A percentile compares a stretch with the other conserved stretches of the same genome.
Evolutionary conservation across 92 coral and sea anemone genomes (phyloP).

Genomic region (Blastomussa wellsi): DNA sequence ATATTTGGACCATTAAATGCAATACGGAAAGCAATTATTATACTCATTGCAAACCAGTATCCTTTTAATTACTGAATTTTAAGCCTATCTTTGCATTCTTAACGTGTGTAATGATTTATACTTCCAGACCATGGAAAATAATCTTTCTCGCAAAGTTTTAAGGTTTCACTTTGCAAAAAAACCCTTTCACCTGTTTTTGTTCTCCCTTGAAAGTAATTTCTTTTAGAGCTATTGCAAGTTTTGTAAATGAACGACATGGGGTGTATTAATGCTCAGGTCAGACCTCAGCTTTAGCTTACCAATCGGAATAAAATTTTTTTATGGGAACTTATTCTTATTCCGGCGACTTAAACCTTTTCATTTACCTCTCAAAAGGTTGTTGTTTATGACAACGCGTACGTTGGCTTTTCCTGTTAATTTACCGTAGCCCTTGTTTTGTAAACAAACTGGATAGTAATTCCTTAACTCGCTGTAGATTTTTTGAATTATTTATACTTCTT

Average conservation of each 20-base stretch:
- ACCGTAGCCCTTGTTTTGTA: not conserved
- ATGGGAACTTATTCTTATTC: not conserved
- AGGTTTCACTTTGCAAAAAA: not conserved
- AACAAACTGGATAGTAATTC: not conserved
- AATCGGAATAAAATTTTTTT: not conserved
- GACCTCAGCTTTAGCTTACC: not conserved
- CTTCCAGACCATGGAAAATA: not conserved
- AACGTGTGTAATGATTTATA: not conserved
- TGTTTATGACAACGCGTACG: too few relatives aligned
- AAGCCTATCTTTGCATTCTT: not conserved
- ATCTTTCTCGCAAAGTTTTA: not conserved
- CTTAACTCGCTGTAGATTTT: constrained; percentile 76
- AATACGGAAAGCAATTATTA: constrained; percentile 74
- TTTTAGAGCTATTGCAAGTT: not conserved
- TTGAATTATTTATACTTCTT: constrained; percentile 91
- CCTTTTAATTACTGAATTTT: constrained; percentile 55
- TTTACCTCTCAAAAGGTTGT: too few relatives aligned
- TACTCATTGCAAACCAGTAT: constrained; percentile 95
- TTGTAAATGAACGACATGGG: not conserved
- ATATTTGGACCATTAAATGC: constrained; percentile 86
- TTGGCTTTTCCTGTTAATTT: not conserved
- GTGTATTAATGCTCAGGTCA: not conserved
- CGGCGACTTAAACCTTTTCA: too few relatives aligned
- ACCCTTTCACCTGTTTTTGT: not conserved
- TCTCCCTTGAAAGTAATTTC: not conserved